A percentile compares a stretch with the other conserved stretches of the same genome.
These are phyloP conservation scores for Phaethornis superciliosus DNA, from an alignment of 2,113 vertebrate species.

Conservation along the genomic window DNA sequence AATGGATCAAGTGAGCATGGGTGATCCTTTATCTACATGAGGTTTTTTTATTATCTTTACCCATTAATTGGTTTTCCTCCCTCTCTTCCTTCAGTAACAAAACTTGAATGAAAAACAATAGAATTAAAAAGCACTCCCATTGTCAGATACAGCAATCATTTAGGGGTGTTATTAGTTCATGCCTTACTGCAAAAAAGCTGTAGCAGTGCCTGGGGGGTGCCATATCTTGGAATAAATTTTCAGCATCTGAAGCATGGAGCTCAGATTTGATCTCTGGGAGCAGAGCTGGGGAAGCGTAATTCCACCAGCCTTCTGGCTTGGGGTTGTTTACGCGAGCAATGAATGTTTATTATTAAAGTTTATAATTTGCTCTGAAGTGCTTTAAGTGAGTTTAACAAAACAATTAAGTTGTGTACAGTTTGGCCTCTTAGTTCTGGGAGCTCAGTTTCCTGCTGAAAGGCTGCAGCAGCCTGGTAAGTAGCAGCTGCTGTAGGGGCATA, in stretches of 20 bases:
- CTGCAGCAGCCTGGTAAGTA: neutral
- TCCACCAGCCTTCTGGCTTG: neutral
- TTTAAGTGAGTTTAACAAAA: neutral
- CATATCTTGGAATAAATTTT: neutral
- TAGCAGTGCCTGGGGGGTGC: neutral
- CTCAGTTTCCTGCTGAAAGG: neutral
- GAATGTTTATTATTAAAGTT: neutral
- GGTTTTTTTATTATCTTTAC: conserved; percentile 26
- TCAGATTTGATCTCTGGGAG: neutral
- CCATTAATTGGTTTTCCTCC: conserved; percentile 18
- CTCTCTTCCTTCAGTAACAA: neutral
- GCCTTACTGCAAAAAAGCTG: neutral
- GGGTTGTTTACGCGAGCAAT: neutral
- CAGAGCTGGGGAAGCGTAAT: neutral
- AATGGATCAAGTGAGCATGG: neutral
- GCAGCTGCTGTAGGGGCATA: neutral
- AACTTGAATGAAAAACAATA: neutral
- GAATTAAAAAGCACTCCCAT: neutral
- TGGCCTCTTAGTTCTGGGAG: neutral
- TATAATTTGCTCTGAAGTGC: neutral
- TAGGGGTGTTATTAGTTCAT: neutral
- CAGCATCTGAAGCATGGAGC: neutral
- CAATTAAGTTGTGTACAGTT: neutral
- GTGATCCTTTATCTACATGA: neutral
- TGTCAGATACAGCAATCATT: neutral